Conservation (phyloP, 1,140 invertebrate genomes). For the Dysdera silvatica region DNA sequence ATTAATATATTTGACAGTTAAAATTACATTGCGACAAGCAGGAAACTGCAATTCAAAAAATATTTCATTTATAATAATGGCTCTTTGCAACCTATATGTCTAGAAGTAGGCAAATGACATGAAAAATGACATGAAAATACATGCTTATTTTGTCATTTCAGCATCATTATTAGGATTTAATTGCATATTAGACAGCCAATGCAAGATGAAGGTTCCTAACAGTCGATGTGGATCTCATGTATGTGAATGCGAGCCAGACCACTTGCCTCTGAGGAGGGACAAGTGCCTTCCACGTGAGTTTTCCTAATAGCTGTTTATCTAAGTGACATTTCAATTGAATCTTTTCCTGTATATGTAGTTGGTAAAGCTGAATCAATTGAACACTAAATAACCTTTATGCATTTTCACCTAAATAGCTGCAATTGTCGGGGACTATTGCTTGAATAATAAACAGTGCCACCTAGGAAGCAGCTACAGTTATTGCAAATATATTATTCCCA, state of each 20-base stretch:
- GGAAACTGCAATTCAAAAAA: no score
- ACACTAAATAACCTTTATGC: neutral
- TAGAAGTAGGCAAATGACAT: no score
- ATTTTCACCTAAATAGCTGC: conserved; percentile 57
- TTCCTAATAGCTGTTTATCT: neutral
- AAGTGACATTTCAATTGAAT: neutral
- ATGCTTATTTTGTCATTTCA: conserved; percentile 40
- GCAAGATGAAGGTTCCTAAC: conserved; percentile 67
- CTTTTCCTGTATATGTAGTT: neutral
- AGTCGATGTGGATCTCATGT: conserved; percentile 62
- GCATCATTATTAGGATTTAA: conserved; percentile 66
- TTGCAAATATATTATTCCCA: conserved; percentile 79
- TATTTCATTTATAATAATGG: no score
- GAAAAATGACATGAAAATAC: neutral
- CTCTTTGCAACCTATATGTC: no score
- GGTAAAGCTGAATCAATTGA: neutral
- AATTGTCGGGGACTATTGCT: conserved; percentile 76
- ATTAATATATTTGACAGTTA: no score
- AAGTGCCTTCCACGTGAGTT: conserved; percentile 80
- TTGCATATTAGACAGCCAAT: conserved; percentile 63
- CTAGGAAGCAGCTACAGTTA: conserved; percentile 70
- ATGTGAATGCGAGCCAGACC: conserved; percentile 69
- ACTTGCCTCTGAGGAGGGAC: conserved; percentile 72
- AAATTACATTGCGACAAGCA: no score
- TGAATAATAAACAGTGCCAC: conserved; percentile 76